Base-by-base conservation (phyloP, 2,888 invertebrate genomes). In the Incurvaria masculella region DNA sequence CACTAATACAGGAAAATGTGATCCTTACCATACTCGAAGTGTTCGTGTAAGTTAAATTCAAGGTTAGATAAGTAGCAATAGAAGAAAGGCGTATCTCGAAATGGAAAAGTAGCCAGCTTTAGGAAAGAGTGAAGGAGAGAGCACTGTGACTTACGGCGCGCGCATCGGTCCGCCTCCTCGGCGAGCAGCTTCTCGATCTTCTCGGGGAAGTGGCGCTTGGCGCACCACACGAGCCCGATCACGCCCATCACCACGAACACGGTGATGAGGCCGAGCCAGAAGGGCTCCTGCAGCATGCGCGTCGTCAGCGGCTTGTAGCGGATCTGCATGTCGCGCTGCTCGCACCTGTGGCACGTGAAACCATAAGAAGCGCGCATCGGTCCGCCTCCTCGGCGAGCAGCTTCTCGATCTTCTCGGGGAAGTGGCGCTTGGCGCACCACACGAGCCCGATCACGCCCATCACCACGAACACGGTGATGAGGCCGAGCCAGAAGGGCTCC, bases 401-500 rank as follows among this genome's bases (percentile, higher is more conserved):
- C 62, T 90, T 90, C 65, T 91, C 91, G 50, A 92, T 86, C 68
- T 91, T 89, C 63, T 91, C 91, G 0, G 91, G 91, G 66, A 92
- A 92, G 68, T 91, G 91, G 45, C 91, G 75, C 63, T 91, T 90
- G 56, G 91, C 88, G 65, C 91, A 89, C 87, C 91, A 91, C 17
- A 91, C 83, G 45, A 91, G 72, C 16, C 90, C 91, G 55, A 92
- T 89, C 53, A 88, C 81, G 45, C 85, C 86, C 59, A 93, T 81
- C 1, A 93, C 90, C 10, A 87, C 83, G 59, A 88, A 87, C 1
- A 94, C 91, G 0, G 92, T 90, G 64, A 94, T 89, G 38, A 94
- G 79, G 0, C 93, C 93, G 41, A 94, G 76, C 93, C 93, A 93
- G 68, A 94, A 93, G 0, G 93, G 93, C 64, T 93, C 92, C 57